phyloP scores from a whole-genome alignment of 2,797 vertebrate genomes.

The Triplophysa bombifrons region DNA sequence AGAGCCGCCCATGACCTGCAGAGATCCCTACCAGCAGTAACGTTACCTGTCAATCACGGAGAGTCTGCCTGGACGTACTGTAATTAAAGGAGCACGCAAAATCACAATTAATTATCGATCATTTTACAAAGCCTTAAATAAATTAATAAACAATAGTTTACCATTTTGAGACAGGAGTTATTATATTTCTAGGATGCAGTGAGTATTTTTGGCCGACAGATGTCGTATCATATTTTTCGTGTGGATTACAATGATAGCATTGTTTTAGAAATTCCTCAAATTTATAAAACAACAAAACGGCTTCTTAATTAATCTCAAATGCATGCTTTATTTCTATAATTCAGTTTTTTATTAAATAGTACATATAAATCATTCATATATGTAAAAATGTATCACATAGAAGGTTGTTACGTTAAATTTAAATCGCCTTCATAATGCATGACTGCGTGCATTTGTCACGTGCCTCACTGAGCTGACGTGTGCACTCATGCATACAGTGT shows the following conservation, averaged over 20 bases:
- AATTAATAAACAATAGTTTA: not conserved
- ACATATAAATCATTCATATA: no score
- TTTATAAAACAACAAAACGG: no score
- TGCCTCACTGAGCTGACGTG: not conserved
- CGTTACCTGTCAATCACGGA: slow-evolving; percentile 4
- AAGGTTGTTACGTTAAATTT: no score
- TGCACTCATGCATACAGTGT: not conserved
- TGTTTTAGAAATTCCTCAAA: no score
- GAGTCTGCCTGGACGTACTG: not conserved
- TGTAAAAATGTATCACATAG: no score
- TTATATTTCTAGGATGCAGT: slow-evolving; percentile 3
- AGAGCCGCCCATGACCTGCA: not conserved
- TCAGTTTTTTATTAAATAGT: no score
- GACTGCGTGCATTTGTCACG: not conserved
- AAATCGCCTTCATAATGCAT: no score
- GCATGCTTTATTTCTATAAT: no score
- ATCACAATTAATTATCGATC: not conserved
- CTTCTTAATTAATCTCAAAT: no score
- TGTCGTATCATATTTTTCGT: slow-evolving; percentile 6
- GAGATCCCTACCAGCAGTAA: no score
- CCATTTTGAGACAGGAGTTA: not conserved
- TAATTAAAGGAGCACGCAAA: slow-evolving; percentile 16
- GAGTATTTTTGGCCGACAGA: slow-evolving; percentile 1
- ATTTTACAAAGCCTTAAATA: not conserved
- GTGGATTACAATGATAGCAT: not conserved